These are phyloP conservation scores for Corythornis vintsioides DNA, from an alignment of 2,113 vertebrate species.

Conservation along the genomic window DNA sequence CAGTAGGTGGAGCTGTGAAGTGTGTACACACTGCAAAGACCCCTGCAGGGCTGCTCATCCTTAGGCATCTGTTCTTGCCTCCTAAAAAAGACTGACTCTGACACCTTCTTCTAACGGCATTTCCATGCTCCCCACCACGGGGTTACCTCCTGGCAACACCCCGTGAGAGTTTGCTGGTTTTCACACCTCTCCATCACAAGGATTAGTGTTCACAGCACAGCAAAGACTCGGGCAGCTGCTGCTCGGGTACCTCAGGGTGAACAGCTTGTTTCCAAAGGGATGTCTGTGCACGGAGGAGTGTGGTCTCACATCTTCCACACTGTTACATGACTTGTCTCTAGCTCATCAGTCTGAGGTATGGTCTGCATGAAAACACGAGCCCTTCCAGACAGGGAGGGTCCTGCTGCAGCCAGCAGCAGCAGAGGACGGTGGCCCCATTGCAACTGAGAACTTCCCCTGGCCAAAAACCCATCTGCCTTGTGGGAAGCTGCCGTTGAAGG, in stretches of 20 bases:
- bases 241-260: not conserved
- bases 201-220: not conserved
- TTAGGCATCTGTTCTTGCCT: not conserved
- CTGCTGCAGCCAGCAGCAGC: not conserved
- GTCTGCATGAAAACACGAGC: not conserved
- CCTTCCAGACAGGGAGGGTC: not conserved
- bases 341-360: not conserved
- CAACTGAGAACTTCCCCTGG: not conserved
- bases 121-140: not conserved
- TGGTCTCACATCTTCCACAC: not conserved
- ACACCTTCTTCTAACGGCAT: not conserved
- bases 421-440: not conserved
- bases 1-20: not conserved
- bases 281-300: not conserved
- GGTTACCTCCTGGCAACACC: not conserved
- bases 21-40: not conserved
- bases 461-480: not conserved
- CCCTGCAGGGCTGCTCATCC: not conserved
- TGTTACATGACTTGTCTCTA: not conserved
- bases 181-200: not conserved
- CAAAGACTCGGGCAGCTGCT: fast-evolving
- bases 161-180: not conserved
- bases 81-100: not conserved
- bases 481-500: not conserved
- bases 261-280: not conserved